Base-by-base conservation (phyloP, 2,797 vertebrate genomes). In the Danionella dracula region DNA sequence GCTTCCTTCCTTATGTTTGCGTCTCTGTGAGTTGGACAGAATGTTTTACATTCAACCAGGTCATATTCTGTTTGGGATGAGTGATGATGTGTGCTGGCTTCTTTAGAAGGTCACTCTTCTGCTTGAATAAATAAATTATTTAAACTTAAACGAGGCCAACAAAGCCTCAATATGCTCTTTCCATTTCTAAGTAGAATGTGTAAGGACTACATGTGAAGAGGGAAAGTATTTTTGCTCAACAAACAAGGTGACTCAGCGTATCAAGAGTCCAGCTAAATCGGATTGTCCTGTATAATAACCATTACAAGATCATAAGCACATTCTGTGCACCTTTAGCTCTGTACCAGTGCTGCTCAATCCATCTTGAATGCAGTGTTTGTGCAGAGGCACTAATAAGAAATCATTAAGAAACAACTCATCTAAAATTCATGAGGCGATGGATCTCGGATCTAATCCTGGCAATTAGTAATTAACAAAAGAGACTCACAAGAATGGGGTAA, bases 51-150 rank as follows among this genome's bases (percentile, higher is more conserved):
- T 59, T 55, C 46, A 44, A 40, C 60, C 53, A 23, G 58, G 49
- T 65, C 37, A 31, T 58, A 61, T 60, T 45, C 63, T 12, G 19
- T 42, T 37, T 49, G 31, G 45, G 11, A 53, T 68, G 46, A 29
- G 23, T 32, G 35, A 35, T 40, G 29, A 66, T 74, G 56, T 66
- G n/a, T 27, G 23, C 8, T 19, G 35, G 46, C 21, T 67, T 17
- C 38, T 56, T 49, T 5, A 49, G 68, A 67, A 75, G 55, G 75
- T 72, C 68, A 68, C 20, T 44, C 48, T 53, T 66, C 40, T 38
- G 63, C 42, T 50, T 66, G 57, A 61, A 62, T 67, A 59, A 67
- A 74, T 64, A 13, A 72, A 45, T 27, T 58, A 58, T 72, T 74
- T 48, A 67, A 42, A 21, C 4, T 11, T 49, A 29, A 68, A 68